Evolutionary conservation across 2,888 invertebrate genomes (phyloP).

Genomic region (Selenia dentaria): DNA sequence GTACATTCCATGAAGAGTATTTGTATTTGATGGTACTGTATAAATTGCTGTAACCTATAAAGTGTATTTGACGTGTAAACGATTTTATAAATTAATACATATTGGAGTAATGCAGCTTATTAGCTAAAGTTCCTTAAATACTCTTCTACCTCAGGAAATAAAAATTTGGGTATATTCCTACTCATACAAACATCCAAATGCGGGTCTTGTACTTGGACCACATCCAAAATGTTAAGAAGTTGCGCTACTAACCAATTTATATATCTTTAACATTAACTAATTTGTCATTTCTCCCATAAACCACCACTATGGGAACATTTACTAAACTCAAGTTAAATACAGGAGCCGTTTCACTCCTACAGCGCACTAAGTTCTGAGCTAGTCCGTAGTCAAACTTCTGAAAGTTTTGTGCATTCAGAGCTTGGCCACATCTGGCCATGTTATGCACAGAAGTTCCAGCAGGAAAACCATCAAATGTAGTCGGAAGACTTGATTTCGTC

Average conservation of each 20-base stretch:
- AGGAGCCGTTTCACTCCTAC: conserved; percentile 53
- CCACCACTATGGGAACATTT: conserved; percentile 49
- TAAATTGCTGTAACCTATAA: no score
- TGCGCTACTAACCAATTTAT: conserved; percentile 75
- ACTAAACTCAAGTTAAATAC: conserved; percentile 53
- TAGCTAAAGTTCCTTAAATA: conserved; percentile 12
- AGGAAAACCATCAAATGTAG: conserved; percentile 18
- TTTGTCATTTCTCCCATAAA: conserved; percentile 79
- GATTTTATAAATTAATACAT: no score
- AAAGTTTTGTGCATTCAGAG: conserved; percentile 40
- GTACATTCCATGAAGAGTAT: no score
- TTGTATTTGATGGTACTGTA: no score
- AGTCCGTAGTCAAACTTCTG: conserved; percentile 61
- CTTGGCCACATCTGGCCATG: conserved; percentile 60
- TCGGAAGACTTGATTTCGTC: background rate
- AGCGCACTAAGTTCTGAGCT: conserved; percentile 47
- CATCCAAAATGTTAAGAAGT: conserved; percentile 84
- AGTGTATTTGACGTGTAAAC: no score
- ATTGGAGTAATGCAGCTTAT: no score
- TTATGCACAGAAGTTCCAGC: conserved; percentile 58
- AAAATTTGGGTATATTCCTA: conserved; percentile 29
- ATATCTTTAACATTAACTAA: conserved; percentile 84
- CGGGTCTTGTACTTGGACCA: conserved; percentile 80
- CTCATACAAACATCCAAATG: conserved; percentile 37
- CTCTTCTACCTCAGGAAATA: conserved; percentile 68